Evolutionary conservation across 1,140 invertebrate genomes (phyloP), one percentile per base, ranked within the genome.

Genomic region (Akabosia matsudoensis): DNA sequence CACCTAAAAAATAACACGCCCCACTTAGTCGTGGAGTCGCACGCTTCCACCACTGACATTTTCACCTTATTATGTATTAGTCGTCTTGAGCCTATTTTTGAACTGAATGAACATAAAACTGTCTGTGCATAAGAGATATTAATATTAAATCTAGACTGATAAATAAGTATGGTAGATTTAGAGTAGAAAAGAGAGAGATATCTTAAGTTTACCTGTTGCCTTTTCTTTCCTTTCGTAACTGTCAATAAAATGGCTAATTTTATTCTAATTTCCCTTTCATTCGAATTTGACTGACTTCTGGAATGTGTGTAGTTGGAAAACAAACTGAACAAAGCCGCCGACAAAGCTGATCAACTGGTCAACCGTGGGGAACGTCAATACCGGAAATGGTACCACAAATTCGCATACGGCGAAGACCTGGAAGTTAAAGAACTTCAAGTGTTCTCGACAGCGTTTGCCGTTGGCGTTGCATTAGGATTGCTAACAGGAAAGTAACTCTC

Each of bases 251-350:
- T n/a, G n/a, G n/a, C n/a, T n/a, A n/a, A n/a, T n/a, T n/a, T n/a
- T n/a, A n/a, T n/a, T n/a, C n/a, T n/a, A n/a, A n/a, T n/a, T n/a
- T n/a, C n/a, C n/a, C n/a, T n/a, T n/a, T n/a, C n/a, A n/a, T n/a
- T n/a, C n/a, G n/a, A n/a, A n/a, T n/a, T 45, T 45, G 18, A 18
- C 37, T 45, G 37, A 45, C 37, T 18, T 7, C 18, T 10, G 7
- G 7, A 7, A 45, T 45, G 37, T 45, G 37, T 45, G 37, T 45
- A 86, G 87, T 88, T 93, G 74, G 92, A 93, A 84, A 89, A 88
- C 73, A 92, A 93, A 87, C 75, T 92, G 75, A 90, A 92, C 80
- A 91, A 91, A 85, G 91, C 91, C 72, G 91, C 92, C 83, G 90
- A 92, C 82, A 91, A 91, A 85, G 91, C 91, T 73, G 92, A 92